These are phyloP conservation scores for Danaus chrysippus DNA, from an alignment of 2,888 invertebrate genomes.

Conservation along the genomic window DNA sequence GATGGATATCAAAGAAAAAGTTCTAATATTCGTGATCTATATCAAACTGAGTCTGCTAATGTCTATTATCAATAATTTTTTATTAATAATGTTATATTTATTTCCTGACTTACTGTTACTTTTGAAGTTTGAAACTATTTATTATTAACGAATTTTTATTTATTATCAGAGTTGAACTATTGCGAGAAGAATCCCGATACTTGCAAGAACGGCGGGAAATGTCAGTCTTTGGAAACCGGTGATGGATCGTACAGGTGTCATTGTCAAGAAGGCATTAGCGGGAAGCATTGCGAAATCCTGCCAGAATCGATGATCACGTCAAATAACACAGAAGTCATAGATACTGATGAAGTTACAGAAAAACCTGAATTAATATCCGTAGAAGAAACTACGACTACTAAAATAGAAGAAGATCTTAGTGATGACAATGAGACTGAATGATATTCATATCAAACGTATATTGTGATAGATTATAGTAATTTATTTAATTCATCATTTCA, in stretches of 20 bases:
- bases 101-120: no score
- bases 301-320: constrained; percentile 52
- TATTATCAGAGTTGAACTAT: constrained; percentile 85
- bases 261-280: constrained; percentile 86
- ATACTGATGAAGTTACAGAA: constrained; percentile 17
- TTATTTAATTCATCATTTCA: constrained; percentile 3
- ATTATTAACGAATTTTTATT: neutral
- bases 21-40: no score
- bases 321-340: constrained; percentile 35
- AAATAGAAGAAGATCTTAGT: constrained; percentile 37
- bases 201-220: constrained; percentile 90
- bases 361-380: constrained; percentile 8
- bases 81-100: no score
- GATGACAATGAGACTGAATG: constrained; percentile 62
- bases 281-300: constrained; percentile 85
- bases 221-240: constrained; percentile 86
- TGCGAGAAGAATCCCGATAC: constrained; percentile 87
- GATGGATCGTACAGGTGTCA: constrained; percentile 88
- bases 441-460: constrained; percentile 7
- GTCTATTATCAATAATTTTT: no score
- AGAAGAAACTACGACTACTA: constrained; percentile 28
- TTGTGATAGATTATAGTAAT: constrained; percentile 4
- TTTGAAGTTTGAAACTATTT: neutral
- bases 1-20: no score
- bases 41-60: no score